phyloP scores from a whole-genome alignment of 2,113 vertebrate species.

The Laticauda laticaudata region DNA sequence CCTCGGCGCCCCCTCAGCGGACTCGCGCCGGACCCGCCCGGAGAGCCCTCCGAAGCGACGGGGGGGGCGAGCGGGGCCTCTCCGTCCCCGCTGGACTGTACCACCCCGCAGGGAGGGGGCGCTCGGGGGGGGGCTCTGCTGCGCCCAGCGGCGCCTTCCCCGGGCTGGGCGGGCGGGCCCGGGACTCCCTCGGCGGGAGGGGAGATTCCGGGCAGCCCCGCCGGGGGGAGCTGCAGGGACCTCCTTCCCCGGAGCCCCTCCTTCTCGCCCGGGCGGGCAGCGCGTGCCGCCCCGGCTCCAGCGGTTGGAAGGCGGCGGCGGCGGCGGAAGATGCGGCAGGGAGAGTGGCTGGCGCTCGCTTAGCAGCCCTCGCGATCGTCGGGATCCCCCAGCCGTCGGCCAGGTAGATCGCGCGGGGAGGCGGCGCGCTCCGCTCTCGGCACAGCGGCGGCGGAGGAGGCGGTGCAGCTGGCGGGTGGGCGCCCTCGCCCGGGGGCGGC shows the following conservation, averaged over 20 bases:
- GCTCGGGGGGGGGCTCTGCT: background rate
- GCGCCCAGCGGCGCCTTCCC: too few relatives aligned
- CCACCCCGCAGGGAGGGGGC: background rate
- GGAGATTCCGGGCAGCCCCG: background rate
- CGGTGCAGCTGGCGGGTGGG: background rate
- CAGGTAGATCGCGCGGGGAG: background rate
- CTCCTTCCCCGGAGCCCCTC: background rate
- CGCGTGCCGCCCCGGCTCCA: background rate
- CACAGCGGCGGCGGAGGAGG: background rate
- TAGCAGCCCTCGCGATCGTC: background rate
- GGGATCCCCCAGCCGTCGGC: background rate
- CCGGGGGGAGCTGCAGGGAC: background rate
- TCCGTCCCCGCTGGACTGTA: background rate
- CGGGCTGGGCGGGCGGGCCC: background rate
- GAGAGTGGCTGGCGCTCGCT: background rate
- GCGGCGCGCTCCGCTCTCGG: background rate
- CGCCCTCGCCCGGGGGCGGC: background rate
- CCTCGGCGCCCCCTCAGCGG: background rate
- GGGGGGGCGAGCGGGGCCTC: too few relatives aligned
- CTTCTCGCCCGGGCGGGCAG: background rate
- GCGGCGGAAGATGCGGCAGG: background rate
- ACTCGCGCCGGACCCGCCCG: background rate
- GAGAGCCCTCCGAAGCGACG: background rate
- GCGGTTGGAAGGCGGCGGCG: background rate
- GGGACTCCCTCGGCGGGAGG: background rate